phyloP scores from a whole-genome alignment of 1,140 invertebrate genomes.

The Leptonema lineaticorne region DNA sequence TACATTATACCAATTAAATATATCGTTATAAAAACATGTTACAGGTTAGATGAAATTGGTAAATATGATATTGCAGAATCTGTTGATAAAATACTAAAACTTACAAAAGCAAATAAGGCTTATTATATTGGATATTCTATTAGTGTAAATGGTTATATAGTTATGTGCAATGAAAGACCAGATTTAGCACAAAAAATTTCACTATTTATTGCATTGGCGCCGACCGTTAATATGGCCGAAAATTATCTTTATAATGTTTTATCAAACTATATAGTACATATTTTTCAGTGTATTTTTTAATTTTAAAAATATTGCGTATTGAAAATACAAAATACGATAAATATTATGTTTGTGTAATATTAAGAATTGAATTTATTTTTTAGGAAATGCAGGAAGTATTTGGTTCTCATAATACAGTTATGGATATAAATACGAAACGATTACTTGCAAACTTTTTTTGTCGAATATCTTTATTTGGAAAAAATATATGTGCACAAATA shows the following conservation, averaged over 20 bases:
- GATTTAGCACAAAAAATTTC: constrained; percentile 60
- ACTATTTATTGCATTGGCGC: constrained; percentile 49
- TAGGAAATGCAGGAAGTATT: constrained; percentile 44
- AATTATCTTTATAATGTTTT: no score
- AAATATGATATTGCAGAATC: constrained; percentile 68
- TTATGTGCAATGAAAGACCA: constrained; percentile 59
- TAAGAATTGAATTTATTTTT: no score
- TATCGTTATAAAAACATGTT: neutral
- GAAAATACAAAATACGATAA: no score
- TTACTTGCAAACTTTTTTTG: constrained; percentile 45
- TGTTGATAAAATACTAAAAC: constrained; percentile 63
- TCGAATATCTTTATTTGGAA: constrained; percentile 36
- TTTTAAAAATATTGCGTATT: no score
- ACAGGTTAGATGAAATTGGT: constrained; percentile 67
- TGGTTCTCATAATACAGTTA: constrained; percentile 43
- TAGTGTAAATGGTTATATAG: constrained; percentile 63
- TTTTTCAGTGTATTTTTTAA: no score
- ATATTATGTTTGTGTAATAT: no score
- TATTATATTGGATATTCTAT: constrained; percentile 62
- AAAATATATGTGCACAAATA: constrained; percentile 48
- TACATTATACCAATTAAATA: no score
- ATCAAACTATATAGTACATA: no score
- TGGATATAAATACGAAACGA: constrained; percentile 39
- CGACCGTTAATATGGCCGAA: constrained; percentile 42
- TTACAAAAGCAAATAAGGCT: constrained; percentile 57